These are phyloP conservation scores for Esox lucius DNA, from an alignment of 2,797 vertebrate genomes.

Conservation along the genomic window DNA sequence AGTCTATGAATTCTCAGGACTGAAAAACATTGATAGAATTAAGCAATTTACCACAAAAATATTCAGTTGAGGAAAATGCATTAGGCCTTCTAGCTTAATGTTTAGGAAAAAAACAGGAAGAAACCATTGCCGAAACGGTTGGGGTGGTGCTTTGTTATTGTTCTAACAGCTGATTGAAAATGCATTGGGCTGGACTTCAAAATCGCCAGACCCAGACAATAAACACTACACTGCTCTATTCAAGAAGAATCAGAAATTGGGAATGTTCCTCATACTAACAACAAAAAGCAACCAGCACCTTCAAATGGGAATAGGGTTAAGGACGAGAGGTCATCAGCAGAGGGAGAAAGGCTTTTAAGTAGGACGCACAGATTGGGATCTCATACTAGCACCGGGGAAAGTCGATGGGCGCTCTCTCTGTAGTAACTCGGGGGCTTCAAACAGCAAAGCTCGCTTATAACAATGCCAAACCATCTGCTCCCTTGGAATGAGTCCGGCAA, in stretches of 20 bases:
- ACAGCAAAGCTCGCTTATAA: constrained; percentile 44
- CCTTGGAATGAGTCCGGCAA: constrained; percentile 22
- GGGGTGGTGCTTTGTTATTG: not conserved
- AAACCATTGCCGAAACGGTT: not conserved
- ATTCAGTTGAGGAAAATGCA: constrained; percentile 3
- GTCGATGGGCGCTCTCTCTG: constrained; percentile 40
- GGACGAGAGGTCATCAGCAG: not conserved
- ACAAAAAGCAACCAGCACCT: not conserved
- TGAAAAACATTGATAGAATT: not conserved
- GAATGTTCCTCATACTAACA: not conserved
- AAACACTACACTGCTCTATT: not conserved
- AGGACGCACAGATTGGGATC: constrained; percentile 43
- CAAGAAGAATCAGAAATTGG: not conserved
- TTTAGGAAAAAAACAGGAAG: not conserved
- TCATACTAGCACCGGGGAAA: constrained; percentile 43
- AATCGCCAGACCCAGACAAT: not conserved
- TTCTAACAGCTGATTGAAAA: not conserved
- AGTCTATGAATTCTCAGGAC: not conserved
- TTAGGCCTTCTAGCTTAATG: not conserved
- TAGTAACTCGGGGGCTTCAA: constrained; percentile 47
- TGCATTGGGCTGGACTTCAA: not conserved
- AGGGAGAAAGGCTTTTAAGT: constrained; percentile 24
- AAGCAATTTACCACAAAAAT: not conserved
- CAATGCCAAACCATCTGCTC: constrained; percentile 57
- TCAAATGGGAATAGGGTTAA: not conserved